These are phyloP conservation scores for Euborellia annulipes DNA, from an alignment of 1,140 invertebrate genomes.

Conservation along the genomic window DNA sequence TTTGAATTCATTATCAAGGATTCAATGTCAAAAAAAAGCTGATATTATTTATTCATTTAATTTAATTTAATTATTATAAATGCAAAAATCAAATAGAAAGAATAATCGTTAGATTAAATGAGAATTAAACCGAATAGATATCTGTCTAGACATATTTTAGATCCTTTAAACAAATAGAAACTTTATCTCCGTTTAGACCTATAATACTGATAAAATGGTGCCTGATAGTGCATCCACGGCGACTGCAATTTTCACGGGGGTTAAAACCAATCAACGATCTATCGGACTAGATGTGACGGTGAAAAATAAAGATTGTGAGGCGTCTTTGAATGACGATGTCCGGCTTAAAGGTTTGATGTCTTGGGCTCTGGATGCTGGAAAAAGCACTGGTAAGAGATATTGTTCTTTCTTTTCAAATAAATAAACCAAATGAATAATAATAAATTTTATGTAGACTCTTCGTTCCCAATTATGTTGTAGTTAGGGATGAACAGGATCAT, in stretches of 20 bases:
- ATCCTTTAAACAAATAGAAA: slow-evolving; percentile 29
- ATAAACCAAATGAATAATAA: too few relatives aligned
- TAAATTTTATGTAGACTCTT: too few relatives aligned
- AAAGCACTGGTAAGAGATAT: slow-evolving; percentile 48
- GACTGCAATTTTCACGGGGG: slow-evolving; percentile 68
- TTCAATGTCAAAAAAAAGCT: too few relatives aligned
- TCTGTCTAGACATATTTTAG: slow-evolving; percentile 3
- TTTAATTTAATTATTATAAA: too few relatives aligned
- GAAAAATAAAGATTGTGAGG: slow-evolving; percentile 37
- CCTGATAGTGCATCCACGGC: slow-evolving; percentile 69
- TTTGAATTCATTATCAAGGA: too few relatives aligned
- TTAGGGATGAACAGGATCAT: too few relatives aligned
- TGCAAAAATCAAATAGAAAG: too few relatives aligned
- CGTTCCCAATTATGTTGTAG: too few relatives aligned
- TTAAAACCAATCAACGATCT: slow-evolving; percentile 67
- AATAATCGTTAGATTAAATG: not conserved
- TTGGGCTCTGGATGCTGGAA: slow-evolving; percentile 56
- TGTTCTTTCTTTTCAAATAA: too few relatives aligned
- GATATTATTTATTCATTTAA: too few relatives aligned
- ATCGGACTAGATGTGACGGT: slow-evolving; percentile 58
- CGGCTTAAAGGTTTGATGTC: slow-evolving; percentile 47
- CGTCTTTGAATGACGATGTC: slow-evolving; percentile 35
- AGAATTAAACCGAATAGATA: not conserved
- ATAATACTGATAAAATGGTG: slow-evolving; percentile 63
- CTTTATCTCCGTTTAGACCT: slow-evolving; percentile 45